These are phyloP conservation scores for Alcis repandata DNA, from an alignment of 2,888 invertebrate genomes.

Conservation along the genomic window DNA sequence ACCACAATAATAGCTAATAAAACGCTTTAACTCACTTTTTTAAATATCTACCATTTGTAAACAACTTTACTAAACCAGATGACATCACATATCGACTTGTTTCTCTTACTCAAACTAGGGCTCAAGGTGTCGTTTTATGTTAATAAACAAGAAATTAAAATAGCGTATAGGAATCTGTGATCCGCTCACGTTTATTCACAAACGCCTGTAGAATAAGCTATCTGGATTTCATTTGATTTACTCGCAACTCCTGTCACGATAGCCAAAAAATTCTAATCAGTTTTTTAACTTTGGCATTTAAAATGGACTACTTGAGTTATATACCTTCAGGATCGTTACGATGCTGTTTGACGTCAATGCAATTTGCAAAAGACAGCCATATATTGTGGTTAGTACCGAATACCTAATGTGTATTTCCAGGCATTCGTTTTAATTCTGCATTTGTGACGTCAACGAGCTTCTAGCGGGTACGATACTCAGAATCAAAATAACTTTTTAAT, in stretches of 20 bases:
- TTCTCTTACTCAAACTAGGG: neutral
- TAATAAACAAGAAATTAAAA: neutral
- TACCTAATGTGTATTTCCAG: neutral
- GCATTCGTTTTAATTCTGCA: neutral
- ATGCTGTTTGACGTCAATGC: constrained; percentile 1
- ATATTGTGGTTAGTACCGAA: neutral
- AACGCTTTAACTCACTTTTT: too few relatives aligned
- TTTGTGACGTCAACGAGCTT: neutral
- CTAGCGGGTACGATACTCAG: neutral
- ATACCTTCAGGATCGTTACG: neutral
- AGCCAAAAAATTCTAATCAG: neutral
- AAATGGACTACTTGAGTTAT: neutral
- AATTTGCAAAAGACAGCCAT: neutral
- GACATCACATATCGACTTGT: neutral
- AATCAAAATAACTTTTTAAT: neutral
- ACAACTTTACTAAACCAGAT: neutral
- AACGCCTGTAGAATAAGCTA: constrained; percentile 6
- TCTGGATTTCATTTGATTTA: constrained; percentile 11
- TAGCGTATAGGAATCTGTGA: neutral
- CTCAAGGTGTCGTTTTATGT: neutral
- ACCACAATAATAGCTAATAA: neutral
- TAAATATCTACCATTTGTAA: neutral
- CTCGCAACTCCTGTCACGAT: neutral
- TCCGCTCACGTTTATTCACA: constrained; percentile 8
- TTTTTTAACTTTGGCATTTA: neutral